phyloP scores from a whole-genome alignment of 2,797 vertebrate genomes.

The Hydrophis major region DNA sequence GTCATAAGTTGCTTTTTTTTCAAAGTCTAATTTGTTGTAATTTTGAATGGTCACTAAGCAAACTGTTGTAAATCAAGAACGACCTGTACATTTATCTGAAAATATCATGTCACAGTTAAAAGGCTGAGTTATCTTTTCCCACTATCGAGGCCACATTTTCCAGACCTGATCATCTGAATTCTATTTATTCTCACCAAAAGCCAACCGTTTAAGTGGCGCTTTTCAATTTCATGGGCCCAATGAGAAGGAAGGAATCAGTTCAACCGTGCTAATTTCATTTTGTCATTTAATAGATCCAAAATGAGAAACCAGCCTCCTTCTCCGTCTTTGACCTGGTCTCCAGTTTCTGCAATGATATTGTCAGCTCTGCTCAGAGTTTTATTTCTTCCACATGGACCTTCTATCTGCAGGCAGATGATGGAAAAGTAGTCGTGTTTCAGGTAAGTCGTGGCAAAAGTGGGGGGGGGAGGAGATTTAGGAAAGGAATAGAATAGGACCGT shows the following conservation, averaged over 20 bases:
- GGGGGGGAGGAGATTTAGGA: no score
- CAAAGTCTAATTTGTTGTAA: no score
- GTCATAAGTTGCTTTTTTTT: no score
- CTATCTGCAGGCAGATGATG: slow-evolving; percentile 92
- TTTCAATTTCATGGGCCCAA: neutral
- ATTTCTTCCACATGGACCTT: slow-evolving; percentile 98
- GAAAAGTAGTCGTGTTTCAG: slow-evolving; percentile 95
- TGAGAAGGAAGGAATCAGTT: neutral
- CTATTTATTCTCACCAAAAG: neutral
- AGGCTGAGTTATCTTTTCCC: neutral
- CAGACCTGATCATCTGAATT: neutral
- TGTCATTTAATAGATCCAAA: slow-evolving; percentile 60
- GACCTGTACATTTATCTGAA: neutral
- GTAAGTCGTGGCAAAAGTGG: slow-evolving; percentile 64
- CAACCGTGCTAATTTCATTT: neutral
- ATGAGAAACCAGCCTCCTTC: slow-evolving; percentile 70
- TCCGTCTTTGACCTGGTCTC: slow-evolving; percentile 87
- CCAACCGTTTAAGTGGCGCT: neutral
- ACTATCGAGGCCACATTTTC: neutral
- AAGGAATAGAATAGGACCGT: neutral
- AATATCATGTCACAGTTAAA: neutral
- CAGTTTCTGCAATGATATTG: slow-evolving; percentile 90
- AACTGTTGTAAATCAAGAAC: no score
- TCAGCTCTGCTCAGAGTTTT: slow-evolving; percentile 94
- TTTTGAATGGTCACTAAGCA: no score